Evolutionary conservation across 2,113 vertebrate species (phyloP).

Genomic region (Pterocles gutturalis): DNA sequence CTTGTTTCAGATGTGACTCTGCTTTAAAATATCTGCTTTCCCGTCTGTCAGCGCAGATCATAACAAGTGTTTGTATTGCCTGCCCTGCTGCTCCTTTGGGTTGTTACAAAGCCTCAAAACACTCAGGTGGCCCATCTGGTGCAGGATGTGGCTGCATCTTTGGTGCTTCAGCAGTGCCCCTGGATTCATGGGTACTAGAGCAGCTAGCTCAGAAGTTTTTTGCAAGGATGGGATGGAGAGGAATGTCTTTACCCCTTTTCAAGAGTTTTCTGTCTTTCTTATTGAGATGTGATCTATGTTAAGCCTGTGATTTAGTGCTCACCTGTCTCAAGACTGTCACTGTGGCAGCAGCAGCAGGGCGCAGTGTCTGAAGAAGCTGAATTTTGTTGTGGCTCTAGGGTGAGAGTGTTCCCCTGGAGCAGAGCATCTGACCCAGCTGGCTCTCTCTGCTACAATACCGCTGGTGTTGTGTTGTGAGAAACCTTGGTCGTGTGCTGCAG

Average conservation of each 20-base stretch:
- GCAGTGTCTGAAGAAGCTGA: background rate
- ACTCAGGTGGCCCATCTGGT: background rate
- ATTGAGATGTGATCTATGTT: rapidly evolving
- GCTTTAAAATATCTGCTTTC: background rate
- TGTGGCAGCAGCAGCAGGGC: background rate
- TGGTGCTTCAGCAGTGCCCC: background rate
- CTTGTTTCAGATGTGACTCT: background rate
- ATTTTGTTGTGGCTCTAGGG: background rate
- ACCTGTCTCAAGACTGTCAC: background rate
- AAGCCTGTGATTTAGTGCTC: background rate
- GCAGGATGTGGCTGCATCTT: background rate
- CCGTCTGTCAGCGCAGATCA: background rate
- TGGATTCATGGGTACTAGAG: background rate
- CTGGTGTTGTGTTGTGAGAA: background rate
- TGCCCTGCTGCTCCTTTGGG: background rate
- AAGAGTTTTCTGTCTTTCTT: background rate
- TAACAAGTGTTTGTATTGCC: background rate
- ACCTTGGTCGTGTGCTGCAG: background rate
- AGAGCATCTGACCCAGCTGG: background rate
- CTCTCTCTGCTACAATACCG: background rate
- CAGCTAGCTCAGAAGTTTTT: background rate
- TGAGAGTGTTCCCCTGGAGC: background rate
- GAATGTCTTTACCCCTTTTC: background rate
- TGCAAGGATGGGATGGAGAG: background rate
- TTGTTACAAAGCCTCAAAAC: background rate